Evolutionary conservation across 2,888 invertebrate genomes (phyloP).

Genomic region (Camptogramma bilineatum): DNA sequence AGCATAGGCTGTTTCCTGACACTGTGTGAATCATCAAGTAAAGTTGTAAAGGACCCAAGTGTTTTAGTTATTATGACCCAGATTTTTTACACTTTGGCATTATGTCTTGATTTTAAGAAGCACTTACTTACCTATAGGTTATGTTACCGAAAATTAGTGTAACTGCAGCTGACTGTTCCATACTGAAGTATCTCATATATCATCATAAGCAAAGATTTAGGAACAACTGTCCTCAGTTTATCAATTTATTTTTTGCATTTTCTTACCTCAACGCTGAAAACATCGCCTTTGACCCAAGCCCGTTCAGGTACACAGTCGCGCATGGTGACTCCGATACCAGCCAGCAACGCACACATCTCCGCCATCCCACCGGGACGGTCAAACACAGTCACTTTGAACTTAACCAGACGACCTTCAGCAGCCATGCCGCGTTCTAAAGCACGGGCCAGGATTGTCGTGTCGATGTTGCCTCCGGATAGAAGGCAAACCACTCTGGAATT

Average conservation of each 20-base stretch:
- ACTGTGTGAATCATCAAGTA: too few relatives aligned
- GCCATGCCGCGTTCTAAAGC: constrained; percentile 96
- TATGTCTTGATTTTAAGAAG: too few relatives aligned
- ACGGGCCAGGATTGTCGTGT: constrained; percentile 94
- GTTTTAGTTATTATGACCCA: too few relatives aligned
- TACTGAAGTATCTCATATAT: too few relatives aligned
- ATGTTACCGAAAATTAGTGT: too few relatives aligned
- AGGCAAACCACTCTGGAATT: constrained; percentile 90
- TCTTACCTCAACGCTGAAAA: constrained; percentile 86
- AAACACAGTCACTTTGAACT: constrained; percentile 87
- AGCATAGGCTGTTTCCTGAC: too few relatives aligned
- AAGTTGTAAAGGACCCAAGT: too few relatives aligned
- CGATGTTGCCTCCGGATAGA: constrained; percentile 95
- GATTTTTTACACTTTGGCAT: too few relatives aligned
- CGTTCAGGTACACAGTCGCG: constrained; percentile 98
- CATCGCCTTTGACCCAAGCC: constrained; percentile 96
- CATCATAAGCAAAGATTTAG: too few relatives aligned
- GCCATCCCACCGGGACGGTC: constrained; percentile 95
- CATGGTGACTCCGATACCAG: constrained; percentile 92
- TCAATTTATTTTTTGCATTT: not conserved
- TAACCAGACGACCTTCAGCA: constrained; percentile 91
- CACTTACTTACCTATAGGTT: too few relatives aligned
- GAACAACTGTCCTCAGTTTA: too few relatives aligned
- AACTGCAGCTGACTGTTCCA: too few relatives aligned
- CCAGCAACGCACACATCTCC: constrained; percentile 90